phyloP scores from a whole-genome alignment of 1,140 invertebrate genomes.

The Conus ventricosus region DNA sequence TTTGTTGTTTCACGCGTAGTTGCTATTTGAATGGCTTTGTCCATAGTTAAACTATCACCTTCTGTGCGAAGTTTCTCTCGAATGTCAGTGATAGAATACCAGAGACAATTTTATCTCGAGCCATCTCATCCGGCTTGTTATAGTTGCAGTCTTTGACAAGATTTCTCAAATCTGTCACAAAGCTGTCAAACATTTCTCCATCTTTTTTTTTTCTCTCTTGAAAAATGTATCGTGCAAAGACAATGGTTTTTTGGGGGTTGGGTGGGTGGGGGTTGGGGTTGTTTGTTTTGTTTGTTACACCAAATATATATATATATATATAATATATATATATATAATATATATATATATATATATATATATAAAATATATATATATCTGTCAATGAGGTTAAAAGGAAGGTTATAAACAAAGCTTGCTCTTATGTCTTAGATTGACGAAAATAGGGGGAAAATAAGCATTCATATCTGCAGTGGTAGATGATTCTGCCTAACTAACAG shows the following conservation, averaged over 20 bases:
- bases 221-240: not conserved
- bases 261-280: too few species aligned
- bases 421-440: too few species aligned
- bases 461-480: too few species aligned
- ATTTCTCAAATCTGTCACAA: constrained; percentile 20
- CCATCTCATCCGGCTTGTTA: constrained; percentile 16
- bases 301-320: too few species aligned
- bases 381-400: too few species aligned
- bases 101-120: not conserved
- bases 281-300: too few species aligned
- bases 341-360: too few species aligned
- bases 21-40: constrained; percentile 14
- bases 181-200: constrained; percentile 22
- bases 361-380: too few species aligned
- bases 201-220: not conserved
- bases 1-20: not conserved
- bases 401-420: too few species aligned
- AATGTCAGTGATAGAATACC: not conserved
- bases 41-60: constrained; percentile 3
- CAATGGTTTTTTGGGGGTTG: not conserved
- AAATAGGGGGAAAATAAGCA: too few species aligned
- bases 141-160: constrained; percentile 28
- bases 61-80: not conserved
- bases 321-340: too few species aligned
- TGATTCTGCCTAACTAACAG: too few species aligned